Percentiles rank a stretch among this genome's conserved stretches.
phyloP scores from a whole-genome alignment of 2,797 vertebrate genomes.

The Scomberomorus guttatus region DNA sequence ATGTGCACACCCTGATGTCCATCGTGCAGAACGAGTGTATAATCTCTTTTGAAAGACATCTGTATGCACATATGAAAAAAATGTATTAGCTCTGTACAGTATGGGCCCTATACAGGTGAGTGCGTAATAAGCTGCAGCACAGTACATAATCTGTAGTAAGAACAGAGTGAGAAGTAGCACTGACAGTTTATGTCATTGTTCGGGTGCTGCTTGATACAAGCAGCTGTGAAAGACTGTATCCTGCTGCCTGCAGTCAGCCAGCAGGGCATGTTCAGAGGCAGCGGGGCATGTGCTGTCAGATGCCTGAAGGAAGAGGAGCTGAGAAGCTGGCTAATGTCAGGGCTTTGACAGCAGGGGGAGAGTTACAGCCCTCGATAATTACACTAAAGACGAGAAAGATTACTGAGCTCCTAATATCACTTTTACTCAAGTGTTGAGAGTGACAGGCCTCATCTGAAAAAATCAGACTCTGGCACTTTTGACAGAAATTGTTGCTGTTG shows the following conservation, averaged over 20 bases:
- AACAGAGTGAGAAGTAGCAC: background rate
- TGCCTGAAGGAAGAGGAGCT: background rate
- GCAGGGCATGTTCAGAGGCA: slow-evolving; percentile 6
- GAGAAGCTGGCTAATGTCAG: slow-evolving; percentile 8
- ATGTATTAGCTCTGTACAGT: background rate
- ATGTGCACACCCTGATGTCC: background rate
- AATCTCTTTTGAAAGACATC: background rate
- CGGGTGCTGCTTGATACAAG: background rate
- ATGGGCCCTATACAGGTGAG: background rate
- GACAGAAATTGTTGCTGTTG: background rate
- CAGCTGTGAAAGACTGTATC: background rate
- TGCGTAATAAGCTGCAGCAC: background rate
- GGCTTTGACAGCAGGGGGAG: slow-evolving; percentile 5
- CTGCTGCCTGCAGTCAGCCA: slow-evolving; percentile 5
- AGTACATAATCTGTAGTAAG: background rate
- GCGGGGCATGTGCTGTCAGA: slow-evolving; percentile 24
- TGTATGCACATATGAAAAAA: background rate
- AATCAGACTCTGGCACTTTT: background rate
- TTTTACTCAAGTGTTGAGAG: background rate
- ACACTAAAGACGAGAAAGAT: background rate
- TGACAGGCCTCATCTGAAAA: no score
- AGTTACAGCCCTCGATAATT: background rate
- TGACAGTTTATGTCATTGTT: slow-evolving; percentile 26
- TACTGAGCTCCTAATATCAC: background rate
- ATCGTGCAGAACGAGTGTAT: background rate